A percentile compares a stretch with the other conserved stretches of the same genome.
These are phyloP conservation scores for Andrena marginata DNA, from an alignment of 2,888 invertebrate genomes.

Conservation along the genomic window DNA sequence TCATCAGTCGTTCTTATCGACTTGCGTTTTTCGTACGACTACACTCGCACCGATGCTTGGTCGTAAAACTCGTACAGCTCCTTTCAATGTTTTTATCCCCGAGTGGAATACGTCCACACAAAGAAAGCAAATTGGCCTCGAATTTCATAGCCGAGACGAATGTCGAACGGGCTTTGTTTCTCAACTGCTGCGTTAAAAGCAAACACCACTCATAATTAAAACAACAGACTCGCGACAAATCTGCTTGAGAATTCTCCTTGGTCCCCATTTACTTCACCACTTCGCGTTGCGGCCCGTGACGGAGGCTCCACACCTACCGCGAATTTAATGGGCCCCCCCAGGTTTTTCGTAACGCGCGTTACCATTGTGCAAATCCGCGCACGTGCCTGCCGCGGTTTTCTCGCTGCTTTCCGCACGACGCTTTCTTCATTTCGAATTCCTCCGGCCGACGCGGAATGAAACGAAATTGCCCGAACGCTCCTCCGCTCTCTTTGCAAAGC, in stretches of 20 bases:
- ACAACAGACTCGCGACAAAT: too few relatives aligned
- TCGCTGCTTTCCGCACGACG: neutral
- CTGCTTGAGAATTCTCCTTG: too few relatives aligned
- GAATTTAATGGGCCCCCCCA: neutral
- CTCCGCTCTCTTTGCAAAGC: constrained; percentile 20
- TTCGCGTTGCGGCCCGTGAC: neutral
- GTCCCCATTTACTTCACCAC: too few relatives aligned
- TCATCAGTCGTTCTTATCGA: constrained; percentile 15
- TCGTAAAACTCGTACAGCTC: too few relatives aligned
- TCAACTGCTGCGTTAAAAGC: too few relatives aligned
- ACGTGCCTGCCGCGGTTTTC: neutral
- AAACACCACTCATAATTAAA: too few relatives aligned
- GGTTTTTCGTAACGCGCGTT: constrained; percentile 17
- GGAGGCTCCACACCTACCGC: neutral
- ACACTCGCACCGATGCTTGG: neutral
- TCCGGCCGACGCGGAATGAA: constrained; percentile 11
- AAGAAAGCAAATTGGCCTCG: too few relatives aligned
- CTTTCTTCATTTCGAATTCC: constrained; percentile 45
- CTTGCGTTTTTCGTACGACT: neutral
- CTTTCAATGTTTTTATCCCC: too few relatives aligned
- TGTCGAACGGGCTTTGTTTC: too few relatives aligned
- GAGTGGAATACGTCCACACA: too few relatives aligned
- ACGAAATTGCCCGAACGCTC: constrained; percentile 42
- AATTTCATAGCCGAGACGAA: too few relatives aligned
- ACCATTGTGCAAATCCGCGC: constrained; percentile 16